Base-by-base conservation (phyloP, 1,140 invertebrate species). In the Leptinotarsa lineolata region DNA sequence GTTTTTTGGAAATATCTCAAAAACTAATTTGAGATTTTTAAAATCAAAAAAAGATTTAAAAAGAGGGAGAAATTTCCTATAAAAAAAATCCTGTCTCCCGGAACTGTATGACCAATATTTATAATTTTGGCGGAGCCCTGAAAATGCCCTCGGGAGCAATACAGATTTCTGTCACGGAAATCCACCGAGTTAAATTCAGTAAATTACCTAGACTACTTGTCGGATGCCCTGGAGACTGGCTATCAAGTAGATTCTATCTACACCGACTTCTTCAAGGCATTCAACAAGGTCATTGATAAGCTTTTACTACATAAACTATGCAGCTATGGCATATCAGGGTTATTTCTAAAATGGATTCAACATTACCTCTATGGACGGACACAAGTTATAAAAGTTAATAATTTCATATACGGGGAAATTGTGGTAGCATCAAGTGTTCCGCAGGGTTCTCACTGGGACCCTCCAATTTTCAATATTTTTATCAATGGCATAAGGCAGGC, bases 231-330 rank as follows among this genome's bases (percentile, higher is more conserved):
- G 46, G 67, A 69, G 22, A 54, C n/a, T 18, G 67, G 67, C 20
- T 18, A 24, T 15, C n/a, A 54, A 45, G 46, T 69, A 15, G 44
- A 69, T 54, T 45, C 48, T 54, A 24, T 69, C 20, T 69, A 69
- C 48, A 69, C 46, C 2, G 67, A 54, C 46, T 48, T 69, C 22
- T 69, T 45, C 45, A 69, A 69, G 46, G 67, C 44, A n/a, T 69
- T 69, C 67, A 45, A 69, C 48, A 69, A 69, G 24, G 67, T 69
- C 44, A 24, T 48, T 69, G 44, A 69, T 69, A 18, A 20, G n/a
- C 45, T 54, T 30, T 69, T 69, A 20, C 4, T 45, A 18, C n/a
- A 69, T 11, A 69, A 69, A 24, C 67, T 69, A 18, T 21, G n/a
- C 8, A 18, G n/a, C 12, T 48, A 48, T 69, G 67, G 67, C 5